Percentiles rank a stretch among this genome's conserved stretches.
These are phyloP conservation scores for Halictus ligatus DNA, from an alignment of 2,888 invertebrate genomes.

Conservation along the genomic window DNA sequence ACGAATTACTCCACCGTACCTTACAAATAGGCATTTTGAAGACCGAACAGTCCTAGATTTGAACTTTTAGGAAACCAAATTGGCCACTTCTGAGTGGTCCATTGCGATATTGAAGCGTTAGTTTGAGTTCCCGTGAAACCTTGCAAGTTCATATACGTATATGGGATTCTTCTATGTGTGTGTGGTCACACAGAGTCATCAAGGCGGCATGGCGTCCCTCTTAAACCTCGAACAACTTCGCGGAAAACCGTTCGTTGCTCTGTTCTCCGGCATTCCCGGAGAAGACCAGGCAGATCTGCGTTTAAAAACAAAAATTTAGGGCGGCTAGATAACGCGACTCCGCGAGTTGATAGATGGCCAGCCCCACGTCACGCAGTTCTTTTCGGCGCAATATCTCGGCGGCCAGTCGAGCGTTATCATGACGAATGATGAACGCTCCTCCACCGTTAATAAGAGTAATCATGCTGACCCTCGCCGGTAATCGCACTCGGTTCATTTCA, in stretches of 20 bases:
- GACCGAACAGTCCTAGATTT: too few relatives aligned
- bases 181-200: too few relatives aligned
- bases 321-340: not conserved
- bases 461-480: not conserved
- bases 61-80: too few relatives aligned
- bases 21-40: too few relatives aligned
- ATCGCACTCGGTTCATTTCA: not conserved
- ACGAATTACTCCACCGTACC: too few relatives aligned
- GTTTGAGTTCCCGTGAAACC: too few relatives aligned
- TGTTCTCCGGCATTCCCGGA: not conserved
- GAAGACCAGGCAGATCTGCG: not conserved
- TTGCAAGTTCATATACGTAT: too few relatives aligned
- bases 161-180: too few relatives aligned
- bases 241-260: not conserved
- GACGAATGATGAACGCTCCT: constrained; percentile 18
- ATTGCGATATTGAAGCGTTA: too few relatives aligned
- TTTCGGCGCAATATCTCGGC: not conserved
- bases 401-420: constrained; percentile 9
- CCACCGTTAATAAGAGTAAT: constrained; percentile 1
- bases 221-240: not conserved
- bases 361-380: not conserved
- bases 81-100: too few relatives aligned
- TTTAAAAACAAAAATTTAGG: not conserved
- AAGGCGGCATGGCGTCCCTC: too few relatives aligned
- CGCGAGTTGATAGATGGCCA: constrained; percentile 9